Evolutionary conservation across 2,888 invertebrate species (phyloP).

Genomic region (Dasypogon diadema): DNA sequence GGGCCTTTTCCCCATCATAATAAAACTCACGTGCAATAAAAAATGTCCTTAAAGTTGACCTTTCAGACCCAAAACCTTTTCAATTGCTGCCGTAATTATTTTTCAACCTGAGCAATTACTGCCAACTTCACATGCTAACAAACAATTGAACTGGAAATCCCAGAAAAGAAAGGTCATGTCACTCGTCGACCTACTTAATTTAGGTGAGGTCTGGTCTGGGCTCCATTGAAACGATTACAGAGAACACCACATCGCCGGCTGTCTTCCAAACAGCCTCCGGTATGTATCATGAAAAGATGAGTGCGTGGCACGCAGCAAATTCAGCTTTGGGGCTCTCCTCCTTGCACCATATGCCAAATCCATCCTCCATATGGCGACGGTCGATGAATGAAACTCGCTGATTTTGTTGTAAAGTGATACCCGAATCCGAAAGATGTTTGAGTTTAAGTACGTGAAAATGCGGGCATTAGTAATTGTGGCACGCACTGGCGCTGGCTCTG

Average conservation of each 20-base stretch:
- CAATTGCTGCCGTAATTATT: not conserved
- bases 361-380: not conserved
- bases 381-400: not conserved
- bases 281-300: not conserved
- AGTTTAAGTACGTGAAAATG: not conserved
- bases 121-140: too few relatives aligned
- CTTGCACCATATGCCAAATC: not conserved
- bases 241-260: not conserved
- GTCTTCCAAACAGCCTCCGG: not conserved
- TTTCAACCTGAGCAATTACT: not conserved
- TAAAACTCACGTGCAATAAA: too few relatives aligned
- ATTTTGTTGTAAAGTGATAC: too few relatives aligned
- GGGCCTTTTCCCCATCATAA: too few relatives aligned
- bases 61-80: not conserved
- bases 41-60: too few relatives aligned
- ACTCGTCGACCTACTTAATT: not conserved
- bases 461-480: constrained; percentile 10
- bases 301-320: not conserved
- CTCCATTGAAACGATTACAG: not conserved
- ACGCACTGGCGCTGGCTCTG: not conserved
- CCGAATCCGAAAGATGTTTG: not conserved
- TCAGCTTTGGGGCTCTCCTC: not conserved
- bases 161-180: not conserved
- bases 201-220: not conserved
- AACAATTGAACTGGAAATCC: not conserved